These are phyloP conservation scores for Erythrocercus mccallii DNA, from an alignment of 2,113 vertebrate species.

Conservation along the genomic window DNA sequence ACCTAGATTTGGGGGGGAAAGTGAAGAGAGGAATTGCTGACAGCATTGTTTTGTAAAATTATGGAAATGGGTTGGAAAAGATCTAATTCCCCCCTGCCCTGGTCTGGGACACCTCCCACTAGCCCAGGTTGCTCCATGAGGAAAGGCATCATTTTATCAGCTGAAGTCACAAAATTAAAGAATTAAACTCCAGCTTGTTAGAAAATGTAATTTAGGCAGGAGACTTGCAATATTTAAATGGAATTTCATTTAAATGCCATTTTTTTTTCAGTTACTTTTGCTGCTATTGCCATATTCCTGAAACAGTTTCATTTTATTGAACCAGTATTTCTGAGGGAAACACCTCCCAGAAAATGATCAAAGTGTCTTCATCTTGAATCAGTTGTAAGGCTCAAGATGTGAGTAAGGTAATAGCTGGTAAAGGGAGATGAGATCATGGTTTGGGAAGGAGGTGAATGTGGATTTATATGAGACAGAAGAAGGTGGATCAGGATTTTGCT, in stretches of 20 bases:
- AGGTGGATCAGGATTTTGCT: background rate
- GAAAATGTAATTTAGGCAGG: background rate
- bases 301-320: background rate
- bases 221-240: background rate
- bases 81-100: background rate
- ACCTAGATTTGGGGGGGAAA: constrained; percentile 38
- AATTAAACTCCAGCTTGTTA: background rate
- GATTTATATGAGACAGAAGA: background rate
- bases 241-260: background rate
- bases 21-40: background rate
- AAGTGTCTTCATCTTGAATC: background rate
- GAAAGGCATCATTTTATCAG: background rate
- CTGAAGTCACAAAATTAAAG: background rate
- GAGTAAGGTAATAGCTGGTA: background rate
- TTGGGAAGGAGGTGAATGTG: background rate
- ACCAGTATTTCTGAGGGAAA: background rate
- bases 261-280: background rate
- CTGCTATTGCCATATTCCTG: background rate
- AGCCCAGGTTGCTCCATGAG: background rate
- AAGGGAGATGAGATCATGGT: background rate
- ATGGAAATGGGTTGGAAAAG: background rate
- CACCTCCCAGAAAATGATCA: background rate
- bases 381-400: rapidly evolving
- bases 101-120: background rate
- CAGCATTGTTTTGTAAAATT: background rate